phyloP scores from a whole-genome alignment of 2,113 vertebrate species.

The Chionomys nivalis region DNA sequence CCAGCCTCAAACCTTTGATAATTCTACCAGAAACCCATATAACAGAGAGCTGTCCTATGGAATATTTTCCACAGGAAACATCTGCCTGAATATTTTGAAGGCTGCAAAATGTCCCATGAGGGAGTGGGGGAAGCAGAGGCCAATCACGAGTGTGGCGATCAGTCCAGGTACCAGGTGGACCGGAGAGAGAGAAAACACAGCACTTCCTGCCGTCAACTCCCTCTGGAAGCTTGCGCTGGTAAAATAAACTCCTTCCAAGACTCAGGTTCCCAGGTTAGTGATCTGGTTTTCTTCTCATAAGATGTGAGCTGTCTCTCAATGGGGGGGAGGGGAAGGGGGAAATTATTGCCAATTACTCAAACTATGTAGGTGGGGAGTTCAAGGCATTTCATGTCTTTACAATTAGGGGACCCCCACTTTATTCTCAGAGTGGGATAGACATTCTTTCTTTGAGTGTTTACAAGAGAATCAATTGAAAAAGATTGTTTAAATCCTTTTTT shows the following conservation, averaged over 20 bases:
- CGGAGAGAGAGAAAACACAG: constrained; percentile 75
- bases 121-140: constrained; percentile 24
- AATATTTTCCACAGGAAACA: constrained; percentile 82
- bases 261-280: constrained; percentile 74
- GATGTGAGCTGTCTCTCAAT: constrained; percentile 71
- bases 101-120: constrained; percentile 67
- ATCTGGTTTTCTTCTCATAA: constrained; percentile 79
- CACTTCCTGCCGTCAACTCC: constrained; percentile 72
- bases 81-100: constrained; percentile 77
- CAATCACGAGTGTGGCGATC: constrained; percentile 58
- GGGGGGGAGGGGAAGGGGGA: not conserved
- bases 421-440: constrained; percentile 58
- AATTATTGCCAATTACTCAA: constrained; percentile 62
- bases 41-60: constrained; percentile 65
- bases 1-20: constrained; percentile 63
- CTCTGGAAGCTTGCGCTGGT: constrained; percentile 65
- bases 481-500: constrained; percentile 70
- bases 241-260: constrained; percentile 77
- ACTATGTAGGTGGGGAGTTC: constrained; percentile 43
- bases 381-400: constrained; percentile 35
- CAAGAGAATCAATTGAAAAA: constrained; percentile 73
- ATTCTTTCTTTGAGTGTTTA: constrained; percentile 78
- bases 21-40: constrained; percentile 60
- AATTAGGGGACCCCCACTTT: constrained; percentile 65
- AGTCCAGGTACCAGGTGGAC: constrained; percentile 80